Conservation (phyloP, 2,113 vertebrate genomes). For the Morone saxatilis region DNA sequence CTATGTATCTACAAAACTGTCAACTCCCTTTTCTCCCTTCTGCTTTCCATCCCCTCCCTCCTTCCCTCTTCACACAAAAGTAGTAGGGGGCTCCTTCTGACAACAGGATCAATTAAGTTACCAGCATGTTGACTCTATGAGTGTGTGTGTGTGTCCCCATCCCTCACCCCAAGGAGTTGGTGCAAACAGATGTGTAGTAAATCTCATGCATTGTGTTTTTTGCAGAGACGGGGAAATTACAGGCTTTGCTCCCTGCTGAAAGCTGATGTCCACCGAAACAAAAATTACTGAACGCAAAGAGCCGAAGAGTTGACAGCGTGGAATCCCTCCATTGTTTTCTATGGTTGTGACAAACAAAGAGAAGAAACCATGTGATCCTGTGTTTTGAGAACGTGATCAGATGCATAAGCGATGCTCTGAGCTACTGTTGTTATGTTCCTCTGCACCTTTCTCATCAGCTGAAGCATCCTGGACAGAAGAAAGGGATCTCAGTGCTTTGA, state of each 20-base stretch:
- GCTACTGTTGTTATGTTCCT: constrained; percentile 16
- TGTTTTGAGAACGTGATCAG: constrained; percentile 36
- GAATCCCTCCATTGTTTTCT: constrained; percentile 36
- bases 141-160: not conserved
- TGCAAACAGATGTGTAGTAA: constrained; percentile 52
- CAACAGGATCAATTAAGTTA: constrained; percentile 46
- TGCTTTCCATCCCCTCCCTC: not conserved
- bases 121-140: constrained; percentile 22
- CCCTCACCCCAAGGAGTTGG: constrained; percentile 4
- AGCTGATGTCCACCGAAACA: constrained; percentile 14
- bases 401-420: constrained; percentile 8
- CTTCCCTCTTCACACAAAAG: constrained; percentile 24
- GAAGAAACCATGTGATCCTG: not conserved
- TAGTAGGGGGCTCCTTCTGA: constrained; percentile 46
- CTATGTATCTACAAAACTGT: constrained; percentile 22
- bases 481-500: constrained; percentile 44
- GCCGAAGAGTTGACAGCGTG: not conserved
- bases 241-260: constrained; percentile 26
- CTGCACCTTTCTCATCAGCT: constrained; percentile 15
- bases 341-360: constrained; percentile 34
- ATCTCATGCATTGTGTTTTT: constrained; percentile 43
- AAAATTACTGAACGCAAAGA: constrained; percentile 6
- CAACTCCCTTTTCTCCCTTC: constrained; percentile 23
- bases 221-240: constrained; percentile 38
- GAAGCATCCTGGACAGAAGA: constrained; percentile 38